Conservation (phyloP, 53 echinoderm and acorn worm species). For the Holothuria scabra region DNA sequence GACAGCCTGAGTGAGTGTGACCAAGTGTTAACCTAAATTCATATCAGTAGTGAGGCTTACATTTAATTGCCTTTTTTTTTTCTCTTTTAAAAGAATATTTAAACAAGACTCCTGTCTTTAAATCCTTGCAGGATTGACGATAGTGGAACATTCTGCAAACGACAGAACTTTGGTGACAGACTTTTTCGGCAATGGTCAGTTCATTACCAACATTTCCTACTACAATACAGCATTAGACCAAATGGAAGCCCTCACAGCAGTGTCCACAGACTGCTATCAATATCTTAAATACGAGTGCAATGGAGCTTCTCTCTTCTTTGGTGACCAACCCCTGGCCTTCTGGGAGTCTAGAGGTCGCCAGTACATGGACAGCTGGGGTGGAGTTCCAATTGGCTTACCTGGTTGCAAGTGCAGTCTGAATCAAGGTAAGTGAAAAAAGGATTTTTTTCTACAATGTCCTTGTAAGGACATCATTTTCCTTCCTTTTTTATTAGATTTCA, state of each 20-base stretch:
- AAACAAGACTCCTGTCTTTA: no score
- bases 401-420: slow-evolving; percentile 45
- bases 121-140: neutral
- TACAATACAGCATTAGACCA: slow-evolving; percentile 55
- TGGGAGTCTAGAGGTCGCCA: slow-evolving; percentile 27
- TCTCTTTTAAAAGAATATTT: no score
- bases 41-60: no score
- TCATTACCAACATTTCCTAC: slow-evolving; percentile 48
- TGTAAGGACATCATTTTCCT: neutral
- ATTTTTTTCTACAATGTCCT: neutral
- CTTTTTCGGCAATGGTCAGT: slow-evolving; percentile 12
- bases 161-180: slow-evolving; percentile 6
- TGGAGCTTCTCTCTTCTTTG: slow-evolving; percentile 37
- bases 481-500: no score
- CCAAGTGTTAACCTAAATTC: no score
- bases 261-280: slow-evolving; percentile 52
- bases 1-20: no score
- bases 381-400: slow-evolving; percentile 4
- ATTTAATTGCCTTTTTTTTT: no score
- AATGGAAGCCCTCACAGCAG: slow-evolving; percentile 42
- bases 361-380: slow-evolving; percentile 51
- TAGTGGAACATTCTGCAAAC: slow-evolving; percentile 13
- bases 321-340: neutral
- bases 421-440: neutral
- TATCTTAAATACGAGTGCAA: slow-evolving; percentile 44